phyloP scores from a whole-genome alignment of 2,113 vertebrate species.

The human region DNA sequence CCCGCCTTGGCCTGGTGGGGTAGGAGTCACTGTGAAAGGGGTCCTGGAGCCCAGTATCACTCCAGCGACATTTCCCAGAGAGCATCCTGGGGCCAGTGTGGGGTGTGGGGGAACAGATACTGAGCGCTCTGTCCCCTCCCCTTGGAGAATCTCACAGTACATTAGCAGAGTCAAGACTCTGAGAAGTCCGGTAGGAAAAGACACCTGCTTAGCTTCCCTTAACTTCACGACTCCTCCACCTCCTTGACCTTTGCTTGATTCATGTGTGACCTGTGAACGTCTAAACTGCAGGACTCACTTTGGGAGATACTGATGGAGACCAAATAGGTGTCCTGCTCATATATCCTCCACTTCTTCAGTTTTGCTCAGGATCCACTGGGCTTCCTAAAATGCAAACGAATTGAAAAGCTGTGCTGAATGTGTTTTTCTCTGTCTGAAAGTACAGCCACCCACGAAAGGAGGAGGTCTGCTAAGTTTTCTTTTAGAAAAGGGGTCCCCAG shows the following conservation, averaged over 20 bases:
- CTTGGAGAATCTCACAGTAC: background rate
- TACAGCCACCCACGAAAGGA: accelerated
- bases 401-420: accelerated
- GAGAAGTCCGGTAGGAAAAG: conserved; percentile 3
- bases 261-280: accelerated
- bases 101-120: background rate
- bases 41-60: background rate
- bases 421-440: background rate
- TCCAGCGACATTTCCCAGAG: background rate
- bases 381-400: background rate
- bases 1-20: background rate
- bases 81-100: background rate
- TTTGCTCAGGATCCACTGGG: background rate
- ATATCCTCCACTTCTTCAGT: accelerated
- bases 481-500: background rate
- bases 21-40: background rate
- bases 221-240: accelerated
- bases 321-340: accelerated
- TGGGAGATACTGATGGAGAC: background rate
- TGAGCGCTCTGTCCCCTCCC: accelerated
- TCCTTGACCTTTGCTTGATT: no score
- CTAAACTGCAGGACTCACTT: accelerated
- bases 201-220: background rate
- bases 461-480: background rate
- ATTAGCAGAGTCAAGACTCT: background rate